phyloP scores from a whole-genome alignment of 2,797 vertebrate species.

The Silurus lanzhouensis region DNA sequence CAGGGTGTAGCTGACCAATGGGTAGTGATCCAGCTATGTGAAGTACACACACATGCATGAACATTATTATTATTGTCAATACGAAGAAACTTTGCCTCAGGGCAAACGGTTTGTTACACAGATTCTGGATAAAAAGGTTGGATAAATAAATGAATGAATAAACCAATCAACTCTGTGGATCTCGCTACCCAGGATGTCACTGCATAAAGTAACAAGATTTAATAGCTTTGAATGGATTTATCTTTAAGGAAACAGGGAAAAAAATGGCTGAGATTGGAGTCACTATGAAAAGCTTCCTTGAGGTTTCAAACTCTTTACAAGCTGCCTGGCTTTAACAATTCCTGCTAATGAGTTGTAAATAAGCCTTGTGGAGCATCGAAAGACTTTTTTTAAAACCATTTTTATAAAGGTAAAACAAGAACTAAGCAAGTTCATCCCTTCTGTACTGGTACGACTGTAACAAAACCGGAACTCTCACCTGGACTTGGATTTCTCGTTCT shows the following conservation, averaged over 20 bases:
- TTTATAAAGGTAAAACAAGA: neutral
- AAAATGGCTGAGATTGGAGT: conserved; percentile 63
- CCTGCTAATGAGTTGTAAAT: conserved; percentile 24
- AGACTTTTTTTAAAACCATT: neutral
- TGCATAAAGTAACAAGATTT: conserved; percentile 71
- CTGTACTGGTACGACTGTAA: no score
- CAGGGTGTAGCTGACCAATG: conserved; percentile 84
- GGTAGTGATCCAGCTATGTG: conserved; percentile 90
- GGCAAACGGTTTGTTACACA: no score
- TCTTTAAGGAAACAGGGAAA: conserved; percentile 70
- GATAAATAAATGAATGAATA: neutral
- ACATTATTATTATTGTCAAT: neutral
- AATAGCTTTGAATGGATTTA: conserved; percentile 74
- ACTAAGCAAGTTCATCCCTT: neutral
- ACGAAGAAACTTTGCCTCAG: no score
- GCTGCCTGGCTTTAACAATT: neutral
- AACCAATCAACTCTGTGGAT: neutral
- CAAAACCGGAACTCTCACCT: conserved; percentile 75
- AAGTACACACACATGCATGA: conserved; percentile 10
- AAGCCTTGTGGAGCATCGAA: conserved; percentile 4
- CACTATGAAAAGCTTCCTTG: neutral
- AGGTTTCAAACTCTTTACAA: conserved; percentile 15
- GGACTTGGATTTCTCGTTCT: conserved; percentile 81
- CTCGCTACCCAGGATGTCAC: neutral
- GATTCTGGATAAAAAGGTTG: no score